Base-by-base conservation (phyloP, 2,113 vertebrate genomes). In the Nyctereutes procyonoides region DNA sequence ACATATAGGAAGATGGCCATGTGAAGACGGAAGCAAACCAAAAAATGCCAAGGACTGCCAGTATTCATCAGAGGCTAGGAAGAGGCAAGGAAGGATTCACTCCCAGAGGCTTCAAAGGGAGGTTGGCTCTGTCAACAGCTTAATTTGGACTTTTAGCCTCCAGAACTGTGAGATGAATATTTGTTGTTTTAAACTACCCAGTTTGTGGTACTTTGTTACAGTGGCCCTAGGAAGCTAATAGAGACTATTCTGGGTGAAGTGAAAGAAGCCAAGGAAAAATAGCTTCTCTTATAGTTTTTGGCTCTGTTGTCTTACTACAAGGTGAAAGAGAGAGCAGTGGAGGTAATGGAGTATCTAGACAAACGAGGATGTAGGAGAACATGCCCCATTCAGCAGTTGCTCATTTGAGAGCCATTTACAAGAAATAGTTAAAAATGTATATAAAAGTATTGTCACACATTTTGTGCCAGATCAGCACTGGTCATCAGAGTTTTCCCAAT, bases 401-500 rank as follows among this genome's bases (percentile, higher is more conserved):
- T 51, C 38, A 8, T 32, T 10, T 35, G 12, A 12, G 20, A 19
- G 16, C 7, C 65, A 71, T 48, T 65, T 15, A 85, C 0, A 67
- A 38, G 51, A 90, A 96, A 65, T 5, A 90, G 76, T 53, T 24
- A 74, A 16, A 95, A 90, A 93, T 82, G 30, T 85, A 60, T 60
- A 11, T 22, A 69, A 88, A 71, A 76, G 14, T 12, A 85, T 62
- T 74, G 19, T 17, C 82, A 92, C 51, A 87, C 48, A 83, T 95
- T 79, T 84, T 90, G 32, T 76, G 22, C 35, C 60, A 87, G 63
- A 28, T 92, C 56, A 95, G 20, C n/a, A 28, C 0, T 69, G 51
- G 32, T 90, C 67, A 62, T 77, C 28, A 81, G 43, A 65, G 19
- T 86, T 96, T 95, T 89, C 82, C 43, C 60, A 97, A 77, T 15